Evolutionary conservation across 2,888 invertebrate genomes (phyloP).

Genomic region (Temnothorax ravouxi): DNA sequence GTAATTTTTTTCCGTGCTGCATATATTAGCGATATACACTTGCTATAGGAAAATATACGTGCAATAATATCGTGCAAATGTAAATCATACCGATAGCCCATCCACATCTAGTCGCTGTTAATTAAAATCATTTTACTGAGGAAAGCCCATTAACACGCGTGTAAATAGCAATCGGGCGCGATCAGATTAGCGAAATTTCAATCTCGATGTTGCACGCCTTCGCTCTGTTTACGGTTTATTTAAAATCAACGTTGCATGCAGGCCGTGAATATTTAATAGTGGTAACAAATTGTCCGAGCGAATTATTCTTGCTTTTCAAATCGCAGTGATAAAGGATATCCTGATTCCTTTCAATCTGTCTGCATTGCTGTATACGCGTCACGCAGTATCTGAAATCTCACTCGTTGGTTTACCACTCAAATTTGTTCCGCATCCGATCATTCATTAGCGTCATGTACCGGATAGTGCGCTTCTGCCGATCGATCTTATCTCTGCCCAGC

Average conservation of each 20-base stretch:
- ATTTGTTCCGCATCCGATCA: conserved; percentile 32
- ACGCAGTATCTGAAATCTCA: conserved; percentile 27
- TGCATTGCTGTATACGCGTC: background rate
- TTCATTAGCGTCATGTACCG: conserved; percentile 28
- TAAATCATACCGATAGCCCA: conserved; percentile 31
- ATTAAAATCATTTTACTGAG: conserved; percentile 49
- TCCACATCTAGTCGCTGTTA: conserved; percentile 41
- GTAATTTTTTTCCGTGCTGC: background rate
- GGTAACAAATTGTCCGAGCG: background rate
- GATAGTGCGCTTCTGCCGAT: background rate
- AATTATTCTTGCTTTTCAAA: conserved; percentile 16
- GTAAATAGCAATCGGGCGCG: conserved; percentile 30
- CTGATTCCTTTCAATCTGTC: background rate
- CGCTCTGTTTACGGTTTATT: conserved; percentile 24
- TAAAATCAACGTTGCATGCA: conserved; percentile 30
- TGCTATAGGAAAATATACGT: background rate
- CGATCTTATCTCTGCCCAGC: conserved; percentile 11
- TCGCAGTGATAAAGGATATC: background rate
- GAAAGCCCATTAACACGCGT: conserved; percentile 34
- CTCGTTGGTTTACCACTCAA: background rate
- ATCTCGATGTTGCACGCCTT: conserved; percentile 30
- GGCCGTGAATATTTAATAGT: conserved; percentile 25
- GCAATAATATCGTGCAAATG: background rate
- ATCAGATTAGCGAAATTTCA: conserved; percentile 46
- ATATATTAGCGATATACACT: background rate